Percentiles rank a stretch among this genome's conserved stretches.
Conservation (phyloP, 2,797 vertebrate species). For the Coendou prehensilis region DNA sequence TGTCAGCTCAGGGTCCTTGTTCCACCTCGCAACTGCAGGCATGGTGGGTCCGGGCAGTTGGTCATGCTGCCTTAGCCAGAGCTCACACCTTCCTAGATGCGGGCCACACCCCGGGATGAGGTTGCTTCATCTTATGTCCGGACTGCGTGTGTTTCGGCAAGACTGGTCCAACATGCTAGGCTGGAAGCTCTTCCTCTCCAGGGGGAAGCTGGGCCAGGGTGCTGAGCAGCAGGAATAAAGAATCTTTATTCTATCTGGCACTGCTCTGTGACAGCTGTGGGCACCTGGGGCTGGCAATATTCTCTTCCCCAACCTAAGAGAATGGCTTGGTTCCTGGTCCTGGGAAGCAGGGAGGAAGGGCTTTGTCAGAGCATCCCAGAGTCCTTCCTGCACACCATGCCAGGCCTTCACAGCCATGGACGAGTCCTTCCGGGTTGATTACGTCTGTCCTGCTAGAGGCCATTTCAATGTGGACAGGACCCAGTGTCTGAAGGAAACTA, state of each 20-base stretch:
- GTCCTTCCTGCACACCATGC: neutral
- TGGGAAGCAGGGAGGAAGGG: neutral
- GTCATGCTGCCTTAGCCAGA: accelerated
- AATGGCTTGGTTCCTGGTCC: neutral
- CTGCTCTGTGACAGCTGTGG: accelerated
- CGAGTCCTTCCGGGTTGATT: neutral
- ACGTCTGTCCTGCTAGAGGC: neutral
- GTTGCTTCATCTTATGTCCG: accelerated
- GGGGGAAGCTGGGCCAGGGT: neutral
- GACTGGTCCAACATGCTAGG: neutral
- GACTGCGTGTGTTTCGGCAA: accelerated
- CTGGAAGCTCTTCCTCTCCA: neutral
- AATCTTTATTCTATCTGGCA: neutral
- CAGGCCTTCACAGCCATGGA: neutral
- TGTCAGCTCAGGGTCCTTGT: accelerated
- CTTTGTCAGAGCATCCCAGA: neutral
- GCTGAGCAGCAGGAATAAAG: accelerated
- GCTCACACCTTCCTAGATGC: neutral
- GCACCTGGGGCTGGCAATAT: neutral
- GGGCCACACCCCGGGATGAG: neutral
- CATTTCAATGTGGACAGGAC: neutral
- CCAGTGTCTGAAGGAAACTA: neutral
- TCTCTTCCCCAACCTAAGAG: neutral
- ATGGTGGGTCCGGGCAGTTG: accelerated
- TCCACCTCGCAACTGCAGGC: neutral